A percentile compares a stretch with the other conserved stretches of the same genome.
Conservation (phyloP, 2,797 vertebrate species). For the Sparus aurata region DNA sequence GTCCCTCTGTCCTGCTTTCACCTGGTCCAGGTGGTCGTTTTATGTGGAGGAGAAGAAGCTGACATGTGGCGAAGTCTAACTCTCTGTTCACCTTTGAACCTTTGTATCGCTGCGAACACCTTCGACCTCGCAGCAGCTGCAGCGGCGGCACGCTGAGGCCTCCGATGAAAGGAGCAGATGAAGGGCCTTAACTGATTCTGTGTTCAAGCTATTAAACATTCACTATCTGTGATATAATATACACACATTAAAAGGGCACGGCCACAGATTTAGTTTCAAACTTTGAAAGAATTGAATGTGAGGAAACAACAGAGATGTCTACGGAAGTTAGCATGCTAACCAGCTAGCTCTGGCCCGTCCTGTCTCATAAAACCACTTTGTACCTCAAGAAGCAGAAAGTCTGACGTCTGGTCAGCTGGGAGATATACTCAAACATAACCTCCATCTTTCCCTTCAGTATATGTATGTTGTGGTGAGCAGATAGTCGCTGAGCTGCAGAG, state of each 20-base stretch:
- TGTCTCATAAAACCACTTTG: too few species aligned
- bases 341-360: too few species aligned
- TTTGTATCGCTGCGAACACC: slow-evolving; percentile 33
- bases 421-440: too few species aligned
- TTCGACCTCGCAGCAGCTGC: slow-evolving; percentile 45
- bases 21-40: slow-evolving; percentile 22
- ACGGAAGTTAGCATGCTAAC: too few species aligned
- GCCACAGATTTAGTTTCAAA: too few species aligned
- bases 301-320: too few species aligned
- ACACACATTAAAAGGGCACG: too few species aligned
- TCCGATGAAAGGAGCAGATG: neutral
- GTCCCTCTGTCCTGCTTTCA: slow-evolving; percentile 26
- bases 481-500: neutral
- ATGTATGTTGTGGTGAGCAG: neutral
- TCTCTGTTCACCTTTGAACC: slow-evolving; percentile 48
- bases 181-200: neutral
- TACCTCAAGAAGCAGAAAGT: too few species aligned
- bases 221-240: neutral
- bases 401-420: too few species aligned
- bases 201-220: neutral
- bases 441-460: too few species aligned
- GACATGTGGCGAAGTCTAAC: slow-evolving; percentile 42
- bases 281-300: too few species aligned
- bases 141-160: neutral
- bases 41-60: slow-evolving; percentile 6